Evolutionary conservation across 2,797 vertebrate genomes (phyloP).

Genomic region (Hafferia zeledoni): DNA sequence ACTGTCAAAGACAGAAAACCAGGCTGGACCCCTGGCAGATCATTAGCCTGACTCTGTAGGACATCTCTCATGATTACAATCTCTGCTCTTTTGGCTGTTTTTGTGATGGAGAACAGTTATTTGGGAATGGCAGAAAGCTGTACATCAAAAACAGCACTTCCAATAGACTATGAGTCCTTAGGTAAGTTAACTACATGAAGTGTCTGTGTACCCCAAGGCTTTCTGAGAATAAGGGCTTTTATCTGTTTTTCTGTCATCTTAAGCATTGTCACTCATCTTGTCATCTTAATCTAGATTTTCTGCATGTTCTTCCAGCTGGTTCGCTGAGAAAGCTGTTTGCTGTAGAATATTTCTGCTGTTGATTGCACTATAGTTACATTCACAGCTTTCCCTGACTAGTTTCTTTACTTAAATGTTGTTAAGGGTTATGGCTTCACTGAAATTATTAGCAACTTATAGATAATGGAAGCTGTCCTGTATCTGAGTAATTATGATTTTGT

Average conservation of each 20-base stretch:
- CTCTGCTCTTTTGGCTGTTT: neutral
- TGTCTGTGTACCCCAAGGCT: neutral
- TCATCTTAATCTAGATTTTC: neutral
- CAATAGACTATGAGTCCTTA: neutral
- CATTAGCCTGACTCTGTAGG: neutral
- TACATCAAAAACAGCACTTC: neutral
- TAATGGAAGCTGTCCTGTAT: neutral
- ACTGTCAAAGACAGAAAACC: neutral
- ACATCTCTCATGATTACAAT: neutral
- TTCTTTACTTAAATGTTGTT: neutral
- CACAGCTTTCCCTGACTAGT: neutral
- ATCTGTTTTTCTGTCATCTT: neutral
- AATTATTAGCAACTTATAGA: neutral
- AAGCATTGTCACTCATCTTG: neutral
- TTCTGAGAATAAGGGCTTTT: neutral
- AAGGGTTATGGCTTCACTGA: neutral
- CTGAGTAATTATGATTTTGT: neutral
- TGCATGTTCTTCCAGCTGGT: neutral
- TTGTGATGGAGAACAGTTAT: neutral
- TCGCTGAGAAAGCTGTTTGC: neutral
- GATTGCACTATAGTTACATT: neutral
- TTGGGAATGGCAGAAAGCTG: neutral
- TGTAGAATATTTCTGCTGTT: neutral
- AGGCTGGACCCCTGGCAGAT: neutral
- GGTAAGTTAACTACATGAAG: neutral